phyloP scores from a whole-genome alignment of 1,140 invertebrate genomes.

The Drosophila tropicalis region DNA sequence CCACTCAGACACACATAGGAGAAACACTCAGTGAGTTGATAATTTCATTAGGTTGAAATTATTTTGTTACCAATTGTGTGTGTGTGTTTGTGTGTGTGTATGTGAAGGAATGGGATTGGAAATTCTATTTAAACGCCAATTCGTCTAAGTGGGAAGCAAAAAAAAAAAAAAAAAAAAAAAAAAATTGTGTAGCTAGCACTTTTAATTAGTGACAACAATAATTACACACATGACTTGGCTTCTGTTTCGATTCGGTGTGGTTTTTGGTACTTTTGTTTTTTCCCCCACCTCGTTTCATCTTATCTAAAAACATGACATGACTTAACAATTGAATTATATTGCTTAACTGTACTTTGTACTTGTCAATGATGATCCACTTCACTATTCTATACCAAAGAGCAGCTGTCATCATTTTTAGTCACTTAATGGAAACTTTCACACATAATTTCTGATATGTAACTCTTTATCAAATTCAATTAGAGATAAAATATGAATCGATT shows the following conservation, averaged over 20 bases:
- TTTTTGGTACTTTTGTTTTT: conserved; percentile 26
- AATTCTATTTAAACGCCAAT: conserved; percentile 38
- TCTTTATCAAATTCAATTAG: conserved; percentile 74
- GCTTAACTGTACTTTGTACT: conserved; percentile 75
- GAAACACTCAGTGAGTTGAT: not conserved
- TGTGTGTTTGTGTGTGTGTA: not conserved
- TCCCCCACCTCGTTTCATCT: conserved; percentile 53
- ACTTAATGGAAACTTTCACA: conserved; percentile 46
- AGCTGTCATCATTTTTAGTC: conserved; percentile 40
- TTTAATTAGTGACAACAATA: conserved; percentile 81
- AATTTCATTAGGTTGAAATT: conserved; percentile 2
- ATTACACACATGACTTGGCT: conserved; percentile 58
- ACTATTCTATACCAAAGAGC: conserved; percentile 11
- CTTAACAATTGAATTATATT: conserved; percentile 65
- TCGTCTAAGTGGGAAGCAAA: conserved; percentile 24
- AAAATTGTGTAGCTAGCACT: conserved; percentile 30
- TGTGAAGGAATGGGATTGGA: conserved; percentile 25
- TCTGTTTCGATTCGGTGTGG: not conserved
- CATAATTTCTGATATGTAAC: conserved; percentile 28
- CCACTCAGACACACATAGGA: not conserved
- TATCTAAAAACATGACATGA: conserved; percentile 64
- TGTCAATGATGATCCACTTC: conserved; percentile 58
- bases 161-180: conserved; percentile 6
- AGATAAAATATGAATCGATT: conserved; percentile 64
- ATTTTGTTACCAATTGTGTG: conserved; percentile 8